phyloP scores from a whole-genome alignment of 2,113 vertebrate genomes.

The Phaethon lepturus region DNA sequence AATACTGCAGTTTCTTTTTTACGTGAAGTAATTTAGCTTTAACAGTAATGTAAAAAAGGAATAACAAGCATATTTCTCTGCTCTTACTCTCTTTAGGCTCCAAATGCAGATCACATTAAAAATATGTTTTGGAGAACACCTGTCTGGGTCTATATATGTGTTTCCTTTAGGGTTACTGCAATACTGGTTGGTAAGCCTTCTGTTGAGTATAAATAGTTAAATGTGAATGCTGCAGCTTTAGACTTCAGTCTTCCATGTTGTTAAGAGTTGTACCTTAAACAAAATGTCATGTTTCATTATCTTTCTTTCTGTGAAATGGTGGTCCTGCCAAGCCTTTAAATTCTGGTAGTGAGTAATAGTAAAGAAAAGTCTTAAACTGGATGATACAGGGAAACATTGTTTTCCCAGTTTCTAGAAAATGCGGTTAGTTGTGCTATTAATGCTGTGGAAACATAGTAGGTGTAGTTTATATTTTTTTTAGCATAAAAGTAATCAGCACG shows the following conservation, averaged over 20 bases:
- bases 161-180: not conserved
- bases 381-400: not conserved
- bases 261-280: not conserved
- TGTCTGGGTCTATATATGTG: conserved; percentile 22
- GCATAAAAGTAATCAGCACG: not conserved
- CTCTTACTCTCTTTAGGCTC: conserved; percentile 18
- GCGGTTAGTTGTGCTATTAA: not conserved
- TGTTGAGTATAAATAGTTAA: not conserved
- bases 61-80: conserved; percentile 35
- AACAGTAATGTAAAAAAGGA: conserved; percentile 46
- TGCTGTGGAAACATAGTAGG: not conserved
- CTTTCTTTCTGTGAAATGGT: not conserved
- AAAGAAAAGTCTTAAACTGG: not conserved
- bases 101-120: conserved; percentile 60
- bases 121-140: conserved; percentile 54
- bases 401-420: not conserved
- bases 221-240: not conserved
- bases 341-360: not conserved
- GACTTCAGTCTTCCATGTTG: fast-evolving
- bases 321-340: not conserved
- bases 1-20: conserved; percentile 37
- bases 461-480: not conserved
- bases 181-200: not conserved
- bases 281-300: not conserved
- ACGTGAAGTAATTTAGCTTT: conserved; percentile 44